Evolutionary conservation across 2,888 invertebrate species (phyloP).

Genomic region (Vesta saturnalis): DNA sequence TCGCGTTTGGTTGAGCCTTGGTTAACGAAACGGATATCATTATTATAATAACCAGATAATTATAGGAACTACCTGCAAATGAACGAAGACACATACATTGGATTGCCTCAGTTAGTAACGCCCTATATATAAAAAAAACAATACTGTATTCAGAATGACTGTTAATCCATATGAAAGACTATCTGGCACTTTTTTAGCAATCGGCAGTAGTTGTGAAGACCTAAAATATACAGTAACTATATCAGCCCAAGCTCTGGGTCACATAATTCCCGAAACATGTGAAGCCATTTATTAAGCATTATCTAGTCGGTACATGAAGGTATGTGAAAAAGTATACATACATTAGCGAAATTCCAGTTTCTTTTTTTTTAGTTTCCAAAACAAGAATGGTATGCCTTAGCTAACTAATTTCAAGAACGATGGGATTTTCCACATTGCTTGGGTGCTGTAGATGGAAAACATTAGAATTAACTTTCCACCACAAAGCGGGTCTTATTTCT

Average conservation of each 20-base stretch:
- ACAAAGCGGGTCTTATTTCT: background rate
- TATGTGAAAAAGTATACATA: background rate
- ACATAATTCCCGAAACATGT: background rate
- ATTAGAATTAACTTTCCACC: background rate
- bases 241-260: background rate
- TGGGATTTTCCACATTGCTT: background rate
- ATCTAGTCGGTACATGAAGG: background rate
- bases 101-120: too few species aligned
- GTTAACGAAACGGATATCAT: too few species aligned
- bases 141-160: background rate
- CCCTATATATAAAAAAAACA: background rate
- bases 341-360: background rate
- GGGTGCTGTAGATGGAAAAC: background rate
- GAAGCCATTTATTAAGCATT: background rate
- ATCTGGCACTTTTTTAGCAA: background rate
- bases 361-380: background rate
- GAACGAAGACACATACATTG: too few species aligned
- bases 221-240: too few species aligned
- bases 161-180: background rate
- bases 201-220: background rate
- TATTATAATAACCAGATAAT: too few species aligned
- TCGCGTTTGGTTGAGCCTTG: too few species aligned
- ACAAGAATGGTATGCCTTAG: background rate
- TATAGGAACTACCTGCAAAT: too few species aligned
- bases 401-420: background rate